phyloP scores from a whole-genome alignment of 2,888 invertebrate genomes.

The Platycnemis pennipes region DNA sequence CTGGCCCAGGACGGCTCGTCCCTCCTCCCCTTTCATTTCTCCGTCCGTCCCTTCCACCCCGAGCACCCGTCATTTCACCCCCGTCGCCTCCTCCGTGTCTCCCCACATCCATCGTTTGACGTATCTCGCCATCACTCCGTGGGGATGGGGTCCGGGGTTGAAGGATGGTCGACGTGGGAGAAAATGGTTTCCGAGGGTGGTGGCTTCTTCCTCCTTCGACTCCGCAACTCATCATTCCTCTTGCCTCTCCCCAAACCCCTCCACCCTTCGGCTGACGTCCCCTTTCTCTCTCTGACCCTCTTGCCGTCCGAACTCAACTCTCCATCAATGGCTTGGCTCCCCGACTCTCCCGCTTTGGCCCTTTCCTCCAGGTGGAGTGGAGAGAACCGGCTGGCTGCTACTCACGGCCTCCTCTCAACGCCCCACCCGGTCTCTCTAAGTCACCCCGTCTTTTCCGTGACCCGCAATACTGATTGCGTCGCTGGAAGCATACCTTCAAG shows the following conservation, averaged over 20 bases:
- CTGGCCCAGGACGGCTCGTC: not conserved
- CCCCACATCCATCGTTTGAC: conserved; percentile 63
- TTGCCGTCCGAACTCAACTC: not conserved
- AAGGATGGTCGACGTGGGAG: not conserved
- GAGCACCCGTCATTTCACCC: conserved; percentile 10
- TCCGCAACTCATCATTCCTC: not conserved
- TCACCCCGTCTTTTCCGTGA: no score
- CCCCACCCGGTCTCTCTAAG: no score
- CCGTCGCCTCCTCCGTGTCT: conserved; percentile 52
- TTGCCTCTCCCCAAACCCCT: not conserved
- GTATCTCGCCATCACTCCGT: conserved; percentile 53
- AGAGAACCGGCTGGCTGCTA: no score
- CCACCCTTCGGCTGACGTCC: not conserved
- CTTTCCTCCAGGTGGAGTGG: no score
- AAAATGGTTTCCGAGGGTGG: not conserved
- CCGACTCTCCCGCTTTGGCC: not conserved
- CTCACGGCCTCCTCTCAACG: no score
- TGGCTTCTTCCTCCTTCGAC: not conserved
- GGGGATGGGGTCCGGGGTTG: not conserved
- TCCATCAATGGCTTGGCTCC: not conserved
- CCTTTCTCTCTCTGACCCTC: not conserved
- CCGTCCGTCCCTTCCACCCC: not conserved
- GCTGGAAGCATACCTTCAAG: not conserved
- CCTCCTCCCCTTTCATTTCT: not conserved
- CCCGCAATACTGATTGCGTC: no score